phyloP scores from a whole-genome alignment of 2,113 vertebrate species.

The Nyctibius bracteatus region DNA sequence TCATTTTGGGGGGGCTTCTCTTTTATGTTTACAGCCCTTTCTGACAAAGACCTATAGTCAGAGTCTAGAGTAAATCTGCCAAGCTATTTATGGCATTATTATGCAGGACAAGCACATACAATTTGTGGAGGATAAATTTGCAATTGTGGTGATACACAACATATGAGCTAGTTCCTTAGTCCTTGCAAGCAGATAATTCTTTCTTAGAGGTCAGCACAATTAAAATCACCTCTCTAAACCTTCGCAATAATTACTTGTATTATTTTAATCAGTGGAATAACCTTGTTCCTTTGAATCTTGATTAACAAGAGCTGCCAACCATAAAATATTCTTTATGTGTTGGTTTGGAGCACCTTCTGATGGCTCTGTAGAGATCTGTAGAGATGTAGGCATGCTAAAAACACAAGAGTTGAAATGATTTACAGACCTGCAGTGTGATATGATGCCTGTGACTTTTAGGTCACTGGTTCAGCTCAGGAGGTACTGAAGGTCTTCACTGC shows the following conservation, averaged over 20 bases:
- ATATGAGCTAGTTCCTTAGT: background rate
- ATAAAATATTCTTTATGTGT: background rate
- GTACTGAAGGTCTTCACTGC: background rate
- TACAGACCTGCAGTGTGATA: background rate
- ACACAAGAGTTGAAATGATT: background rate
- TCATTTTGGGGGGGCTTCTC: fast-evolving
- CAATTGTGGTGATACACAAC: background rate
- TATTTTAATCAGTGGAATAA: background rate
- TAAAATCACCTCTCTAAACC: background rate
- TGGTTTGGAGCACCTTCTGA: background rate
- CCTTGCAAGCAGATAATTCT: background rate
- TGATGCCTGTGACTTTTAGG: background rate
- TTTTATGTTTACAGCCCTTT: background rate
- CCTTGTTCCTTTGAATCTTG: background rate
- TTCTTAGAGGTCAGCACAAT: background rate
- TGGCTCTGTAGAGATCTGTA: too few relatives aligned
- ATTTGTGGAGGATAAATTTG: background rate
- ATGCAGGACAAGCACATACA: background rate
- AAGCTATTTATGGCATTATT: background rate
- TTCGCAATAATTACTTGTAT: background rate
- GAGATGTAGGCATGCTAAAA: background rate
- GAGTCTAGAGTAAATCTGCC: background rate
- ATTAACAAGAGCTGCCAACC: background rate
- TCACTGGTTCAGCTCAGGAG: background rate
- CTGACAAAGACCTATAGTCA: background rate